Percentiles rank a stretch among this genome's conserved stretches.
phyloP scores from a whole-genome alignment of 2,113 vertebrate species.

The Gobio gobio region DNA sequence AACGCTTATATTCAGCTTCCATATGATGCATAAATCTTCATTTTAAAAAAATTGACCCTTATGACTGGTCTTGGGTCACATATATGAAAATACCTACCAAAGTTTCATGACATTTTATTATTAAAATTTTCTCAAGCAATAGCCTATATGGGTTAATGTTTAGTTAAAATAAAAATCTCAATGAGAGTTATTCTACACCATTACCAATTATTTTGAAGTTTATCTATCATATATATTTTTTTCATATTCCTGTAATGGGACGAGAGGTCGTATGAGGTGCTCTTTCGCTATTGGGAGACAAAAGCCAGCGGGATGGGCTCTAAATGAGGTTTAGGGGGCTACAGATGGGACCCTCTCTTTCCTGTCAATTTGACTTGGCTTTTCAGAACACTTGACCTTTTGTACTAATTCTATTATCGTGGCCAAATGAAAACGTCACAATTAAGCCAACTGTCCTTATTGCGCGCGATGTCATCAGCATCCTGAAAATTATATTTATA shows the following conservation, averaged over 20 bases:
- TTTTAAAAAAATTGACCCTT: no score
- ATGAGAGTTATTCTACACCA: background rate
- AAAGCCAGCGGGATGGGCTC: conserved; percentile 88
- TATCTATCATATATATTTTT: background rate
- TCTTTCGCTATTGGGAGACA: conserved; percentile 74
- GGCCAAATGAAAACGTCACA: conserved; percentile 23
- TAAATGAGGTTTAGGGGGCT: conserved; percentile 90
- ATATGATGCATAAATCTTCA: no score
- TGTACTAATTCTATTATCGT: conserved; percentile 54
- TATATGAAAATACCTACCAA: background rate
- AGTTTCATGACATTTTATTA: background rate
- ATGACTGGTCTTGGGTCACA: no score
- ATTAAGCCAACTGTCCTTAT: background rate
- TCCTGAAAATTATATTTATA: background rate
- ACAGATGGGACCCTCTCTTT: conserved; percentile 91
- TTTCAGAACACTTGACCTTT: conserved; percentile 58
- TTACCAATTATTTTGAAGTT: background rate
- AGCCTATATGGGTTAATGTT: background rate
- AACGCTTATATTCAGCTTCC: no score
- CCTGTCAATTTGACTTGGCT: conserved; percentile 67
- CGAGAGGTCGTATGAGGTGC: background rate
- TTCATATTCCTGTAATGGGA: background rate
- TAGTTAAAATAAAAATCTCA: background rate
- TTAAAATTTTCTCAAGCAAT: background rate
- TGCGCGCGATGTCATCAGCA: background rate